A percentile compares a stretch with the other conserved stretches of the same genome.
These are phyloP conservation scores for Conus canariensis DNA, from an alignment of 2,888 invertebrate genomes.

Conservation along the genomic window DNA sequence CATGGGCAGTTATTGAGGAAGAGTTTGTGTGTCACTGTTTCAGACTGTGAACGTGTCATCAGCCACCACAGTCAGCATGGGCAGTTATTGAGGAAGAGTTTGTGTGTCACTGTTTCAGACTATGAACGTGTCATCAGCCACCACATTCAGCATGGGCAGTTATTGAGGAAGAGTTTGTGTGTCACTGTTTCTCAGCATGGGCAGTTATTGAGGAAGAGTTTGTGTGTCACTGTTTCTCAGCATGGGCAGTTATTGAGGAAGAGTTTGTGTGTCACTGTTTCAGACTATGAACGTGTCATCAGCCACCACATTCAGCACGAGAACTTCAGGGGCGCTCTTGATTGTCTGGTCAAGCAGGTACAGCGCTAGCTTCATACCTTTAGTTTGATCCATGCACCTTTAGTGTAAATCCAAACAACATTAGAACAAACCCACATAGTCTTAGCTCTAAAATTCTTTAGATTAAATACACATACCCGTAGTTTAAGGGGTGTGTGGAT, in stretches of 20 bases:
- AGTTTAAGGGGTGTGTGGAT: too few relatives aligned
- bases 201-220: too few relatives aligned
- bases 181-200: too few relatives aligned
- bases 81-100: too few relatives aligned
- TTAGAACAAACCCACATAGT: too few relatives aligned
- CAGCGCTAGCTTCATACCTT: not conserved
- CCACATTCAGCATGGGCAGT: constrained; percentile 84
- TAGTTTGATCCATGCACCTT: not conserved
- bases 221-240: constrained; percentile 78
- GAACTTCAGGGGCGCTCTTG: constrained; percentile 84
- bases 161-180: too few relatives aligned
- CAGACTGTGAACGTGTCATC: constrained; percentile 94
- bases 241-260: constrained; percentile 79
- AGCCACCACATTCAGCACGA: constrained; percentile 91
- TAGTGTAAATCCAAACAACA: too few relatives aligned
- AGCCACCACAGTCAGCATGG: constrained; percentile 86
- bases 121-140: constrained; percentile 94
- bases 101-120: constrained; percentile 81
- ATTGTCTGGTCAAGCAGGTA: constrained; percentile 84
- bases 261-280: not conserved
- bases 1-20: too few relatives aligned
- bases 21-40: too few relatives aligned
- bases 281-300: constrained; percentile 94
- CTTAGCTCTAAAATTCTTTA: too few relatives aligned
- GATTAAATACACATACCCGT: too few relatives aligned